Evolutionary conservation across 2,888 invertebrate genomes (phyloP).

Genomic region (Aspidiotus rigidus): DNA sequence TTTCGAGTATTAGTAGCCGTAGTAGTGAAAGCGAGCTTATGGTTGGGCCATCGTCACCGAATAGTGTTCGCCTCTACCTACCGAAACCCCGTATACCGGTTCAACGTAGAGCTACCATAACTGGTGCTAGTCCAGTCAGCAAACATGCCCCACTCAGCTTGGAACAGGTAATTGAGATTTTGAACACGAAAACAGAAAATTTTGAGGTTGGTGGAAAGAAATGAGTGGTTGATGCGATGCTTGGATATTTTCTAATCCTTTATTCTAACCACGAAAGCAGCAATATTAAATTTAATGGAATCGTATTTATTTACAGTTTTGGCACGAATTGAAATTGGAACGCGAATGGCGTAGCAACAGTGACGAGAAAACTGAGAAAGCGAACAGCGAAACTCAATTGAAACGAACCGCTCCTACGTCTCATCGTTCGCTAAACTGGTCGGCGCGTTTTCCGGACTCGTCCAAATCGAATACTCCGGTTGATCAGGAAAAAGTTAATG

Average conservation of each 20-base stretch:
- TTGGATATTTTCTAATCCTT: no score
- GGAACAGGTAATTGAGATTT: slow-evolving; percentile 51
- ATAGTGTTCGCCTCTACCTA: slow-evolving; percentile 55
- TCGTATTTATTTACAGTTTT: slow-evolving; percentile 49
- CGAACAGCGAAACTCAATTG: slow-evolving; percentile 36
- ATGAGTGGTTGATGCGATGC: no score
- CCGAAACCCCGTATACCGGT: slow-evolving; percentile 65
- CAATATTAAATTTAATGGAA: neutral
- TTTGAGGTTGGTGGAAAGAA: no score
- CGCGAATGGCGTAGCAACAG: slow-evolving; percentile 43
- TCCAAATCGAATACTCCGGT: slow-evolving; percentile 42
- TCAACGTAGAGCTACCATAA: slow-evolving; percentile 77
- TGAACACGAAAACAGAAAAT: no score
- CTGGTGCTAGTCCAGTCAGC: slow-evolving; percentile 65
- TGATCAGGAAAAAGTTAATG: slow-evolving; percentile 34
- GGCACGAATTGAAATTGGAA: slow-evolving; percentile 60
- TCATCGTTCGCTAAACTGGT: slow-evolving; percentile 27
- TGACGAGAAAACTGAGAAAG: slow-evolving; percentile 36
- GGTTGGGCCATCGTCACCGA: slow-evolving; percentile 39
- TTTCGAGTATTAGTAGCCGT: slow-evolving; percentile 35
- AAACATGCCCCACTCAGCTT: slow-evolving; percentile 55
- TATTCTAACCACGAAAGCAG: no score
- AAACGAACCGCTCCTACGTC: slow-evolving; percentile 30
- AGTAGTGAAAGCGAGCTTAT: slow-evolving; percentile 37
- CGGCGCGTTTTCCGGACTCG: slow-evolving; percentile 29